Evolutionary conservation across 2,113 vertebrate genomes (phyloP).

Genomic region (Diadophis punctatus): DNA sequence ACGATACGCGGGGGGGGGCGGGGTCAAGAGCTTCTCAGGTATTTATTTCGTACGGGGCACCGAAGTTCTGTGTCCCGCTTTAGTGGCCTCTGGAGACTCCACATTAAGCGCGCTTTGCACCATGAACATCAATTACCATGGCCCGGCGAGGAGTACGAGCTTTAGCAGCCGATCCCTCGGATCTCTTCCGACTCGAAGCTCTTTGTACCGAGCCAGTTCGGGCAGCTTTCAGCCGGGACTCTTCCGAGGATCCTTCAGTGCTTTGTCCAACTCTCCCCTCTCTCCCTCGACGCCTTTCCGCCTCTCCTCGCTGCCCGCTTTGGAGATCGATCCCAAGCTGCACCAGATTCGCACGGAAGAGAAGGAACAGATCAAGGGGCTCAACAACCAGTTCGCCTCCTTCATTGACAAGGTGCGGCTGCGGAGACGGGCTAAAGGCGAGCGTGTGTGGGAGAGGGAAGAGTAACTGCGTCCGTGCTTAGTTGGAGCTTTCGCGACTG

Average conservation of each 20-base stretch:
- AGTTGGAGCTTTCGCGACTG: neutral
- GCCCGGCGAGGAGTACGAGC: neutral
- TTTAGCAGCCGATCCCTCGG: slow-evolving; percentile 67
- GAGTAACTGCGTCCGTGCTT: neutral
- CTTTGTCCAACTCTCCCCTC: neutral
- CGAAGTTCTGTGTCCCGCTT: neutral
- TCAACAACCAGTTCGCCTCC: slow-evolving; percentile 78
- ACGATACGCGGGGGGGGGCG: neutral
- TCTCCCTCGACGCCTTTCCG: slow-evolving; percentile 11
- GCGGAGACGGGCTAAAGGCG: no score
- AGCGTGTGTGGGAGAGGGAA: neutral
- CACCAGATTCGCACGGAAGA: slow-evolving; percentile 68
- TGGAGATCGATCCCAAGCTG: slow-evolving; percentile 67
- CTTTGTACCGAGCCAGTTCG: neutral
- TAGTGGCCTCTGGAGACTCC: no score
- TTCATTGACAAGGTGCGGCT: slow-evolving; percentile 72
- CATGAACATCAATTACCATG: neutral
- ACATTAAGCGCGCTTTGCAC: no score
- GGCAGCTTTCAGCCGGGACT: slow-evolving; percentile 30
- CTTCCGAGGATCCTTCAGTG: slow-evolving; percentile 4
- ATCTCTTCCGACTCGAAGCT: slow-evolving; percentile 22
- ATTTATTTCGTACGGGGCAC: neutral
- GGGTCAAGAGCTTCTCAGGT: neutral
- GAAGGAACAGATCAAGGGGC: slow-evolving; percentile 77
- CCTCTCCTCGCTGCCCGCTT: slow-evolving; percentile 21